A percentile compares a stretch with the other conserved stretches of the same genome.
These are phyloP conservation scores for Pteronura brasiliensis DNA, from an alignment of 2,113 vertebrate genomes.

Conservation along the genomic window DNA sequence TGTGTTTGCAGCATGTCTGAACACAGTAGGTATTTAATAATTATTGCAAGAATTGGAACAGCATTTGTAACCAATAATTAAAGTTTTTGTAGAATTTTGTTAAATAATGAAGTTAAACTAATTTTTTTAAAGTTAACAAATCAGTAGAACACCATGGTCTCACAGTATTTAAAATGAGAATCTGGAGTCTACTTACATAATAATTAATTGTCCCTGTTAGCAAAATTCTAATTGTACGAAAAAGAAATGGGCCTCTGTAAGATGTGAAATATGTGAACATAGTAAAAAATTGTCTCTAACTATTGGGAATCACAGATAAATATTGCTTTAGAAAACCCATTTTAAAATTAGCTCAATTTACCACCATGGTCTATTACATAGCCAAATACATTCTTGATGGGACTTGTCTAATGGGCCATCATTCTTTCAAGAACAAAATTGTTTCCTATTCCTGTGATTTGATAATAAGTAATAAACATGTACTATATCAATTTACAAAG, in stretches of 20 bases:
- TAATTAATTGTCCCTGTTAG: neutral
- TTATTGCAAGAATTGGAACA: neutral
- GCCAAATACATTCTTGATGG: slow-evolving; percentile 65
- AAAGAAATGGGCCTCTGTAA: neutral
- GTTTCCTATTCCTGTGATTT: slow-evolving; percentile 64
- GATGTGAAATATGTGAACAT: slow-evolving; percentile 40
- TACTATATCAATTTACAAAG: slow-evolving; percentile 73
- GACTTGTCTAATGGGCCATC: slow-evolving; percentile 68
- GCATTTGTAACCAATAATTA: neutral
- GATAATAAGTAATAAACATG: slow-evolving; percentile 73
- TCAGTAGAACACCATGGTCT: neutral
- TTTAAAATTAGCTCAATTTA: slow-evolving; percentile 57
- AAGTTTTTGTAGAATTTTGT: neutral
- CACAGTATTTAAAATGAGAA: neutral
- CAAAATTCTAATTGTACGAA: slow-evolving; percentile 20
- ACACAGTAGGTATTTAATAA: neutral
- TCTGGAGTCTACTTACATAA: neutral
- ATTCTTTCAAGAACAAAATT: slow-evolving; percentile 74
- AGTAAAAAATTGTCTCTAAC: slow-evolving; percentile 6
- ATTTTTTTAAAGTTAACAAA: neutral
- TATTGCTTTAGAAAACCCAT: slow-evolving; percentile 34
- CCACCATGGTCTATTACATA: slow-evolving; percentile 64
- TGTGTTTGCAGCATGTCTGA: neutral
- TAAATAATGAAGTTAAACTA: neutral
- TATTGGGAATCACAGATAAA: slow-evolving; percentile 55